phyloP scores from a whole-genome alignment of 2,113 vertebrate species.

The Orycteropus afer region DNA sequence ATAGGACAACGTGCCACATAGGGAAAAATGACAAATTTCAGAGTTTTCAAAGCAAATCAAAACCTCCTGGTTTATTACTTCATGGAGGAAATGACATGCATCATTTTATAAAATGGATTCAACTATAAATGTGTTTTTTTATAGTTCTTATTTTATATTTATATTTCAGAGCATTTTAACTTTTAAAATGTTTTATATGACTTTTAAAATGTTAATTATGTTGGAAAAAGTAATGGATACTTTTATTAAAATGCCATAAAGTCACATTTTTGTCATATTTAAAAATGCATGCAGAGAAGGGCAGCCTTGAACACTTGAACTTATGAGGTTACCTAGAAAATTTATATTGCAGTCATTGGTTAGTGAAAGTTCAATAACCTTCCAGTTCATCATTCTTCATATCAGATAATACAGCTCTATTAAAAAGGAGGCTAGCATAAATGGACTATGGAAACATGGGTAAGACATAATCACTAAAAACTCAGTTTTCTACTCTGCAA shows the following conservation, averaged over 20 bases:
- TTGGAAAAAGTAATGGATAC: constrained; percentile 28
- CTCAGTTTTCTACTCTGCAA: neutral
- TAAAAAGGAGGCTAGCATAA: neutral
- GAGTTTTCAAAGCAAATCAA: neutral
- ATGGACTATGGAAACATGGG: neutral
- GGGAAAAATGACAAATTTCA: neutral
- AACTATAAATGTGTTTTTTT: neutral
- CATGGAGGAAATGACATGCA: neutral
- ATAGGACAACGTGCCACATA: neutral
- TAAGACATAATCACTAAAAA: neutral
- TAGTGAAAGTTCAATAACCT: constrained; percentile 34
- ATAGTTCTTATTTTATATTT: constrained; percentile 13
- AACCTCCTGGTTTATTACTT: neutral
- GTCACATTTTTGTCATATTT: constrained; percentile 35
- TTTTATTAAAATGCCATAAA: constrained; percentile 53
- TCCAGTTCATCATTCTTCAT: constrained; percentile 34
- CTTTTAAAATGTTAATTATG: constrained; percentile 19
- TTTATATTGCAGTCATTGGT: neutral
- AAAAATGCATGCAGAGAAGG: constrained; percentile 35
- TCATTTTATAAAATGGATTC: neutral
- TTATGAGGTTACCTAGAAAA: constrained; percentile 57
- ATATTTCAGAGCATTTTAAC: neutral
- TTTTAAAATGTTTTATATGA: neutral
- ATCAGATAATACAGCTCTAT: constrained; percentile 13
- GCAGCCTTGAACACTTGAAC: constrained; percentile 57